These are phyloP conservation scores for Bombus cullumanus DNA, from an alignment of 1,140 invertebrate species.

Conservation along the genomic window DNA sequence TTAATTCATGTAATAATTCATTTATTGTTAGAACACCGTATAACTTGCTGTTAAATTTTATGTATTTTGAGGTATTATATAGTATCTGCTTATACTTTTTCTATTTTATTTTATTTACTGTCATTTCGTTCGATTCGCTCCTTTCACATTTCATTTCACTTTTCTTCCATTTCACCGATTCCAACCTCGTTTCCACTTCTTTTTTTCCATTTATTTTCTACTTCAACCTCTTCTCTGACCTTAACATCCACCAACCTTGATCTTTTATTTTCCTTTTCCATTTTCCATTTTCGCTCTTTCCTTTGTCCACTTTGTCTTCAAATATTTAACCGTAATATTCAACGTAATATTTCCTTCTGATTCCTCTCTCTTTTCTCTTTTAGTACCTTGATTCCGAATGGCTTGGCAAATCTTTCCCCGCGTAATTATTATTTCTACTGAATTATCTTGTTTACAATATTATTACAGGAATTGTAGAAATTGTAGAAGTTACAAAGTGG, in stretches of 20 bases:
- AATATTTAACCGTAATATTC: background rate
- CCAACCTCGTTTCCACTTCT: background rate
- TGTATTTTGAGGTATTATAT: too few relatives aligned
- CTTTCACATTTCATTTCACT: background rate
- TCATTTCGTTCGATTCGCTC: background rate
- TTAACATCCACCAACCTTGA: background rate
- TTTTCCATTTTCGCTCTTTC: background rate
- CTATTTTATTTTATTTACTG: background rate
- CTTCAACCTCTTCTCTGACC: background rate
- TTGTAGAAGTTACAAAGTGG: too few relatives aligned
- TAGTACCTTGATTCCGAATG: too few relatives aligned
- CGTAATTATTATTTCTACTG: too few relatives aligned
- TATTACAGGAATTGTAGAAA: too few relatives aligned
- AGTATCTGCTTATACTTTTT: too few relatives aligned
- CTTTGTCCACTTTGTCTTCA: background rate
- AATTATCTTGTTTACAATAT: too few relatives aligned
- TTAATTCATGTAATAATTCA: background rate
- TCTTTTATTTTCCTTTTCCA: background rate
- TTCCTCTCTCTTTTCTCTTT: too few relatives aligned
- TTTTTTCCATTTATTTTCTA: background rate
- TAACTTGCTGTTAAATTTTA: too few relatives aligned
- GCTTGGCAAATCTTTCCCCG: too few relatives aligned
- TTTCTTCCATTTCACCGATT: background rate
- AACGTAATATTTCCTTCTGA: too few relatives aligned
- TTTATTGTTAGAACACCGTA: too few relatives aligned